These are phyloP conservation scores for Metellina segmentata DNA, from an alignment of 2,888 invertebrate species.

Conservation along the genomic window DNA sequence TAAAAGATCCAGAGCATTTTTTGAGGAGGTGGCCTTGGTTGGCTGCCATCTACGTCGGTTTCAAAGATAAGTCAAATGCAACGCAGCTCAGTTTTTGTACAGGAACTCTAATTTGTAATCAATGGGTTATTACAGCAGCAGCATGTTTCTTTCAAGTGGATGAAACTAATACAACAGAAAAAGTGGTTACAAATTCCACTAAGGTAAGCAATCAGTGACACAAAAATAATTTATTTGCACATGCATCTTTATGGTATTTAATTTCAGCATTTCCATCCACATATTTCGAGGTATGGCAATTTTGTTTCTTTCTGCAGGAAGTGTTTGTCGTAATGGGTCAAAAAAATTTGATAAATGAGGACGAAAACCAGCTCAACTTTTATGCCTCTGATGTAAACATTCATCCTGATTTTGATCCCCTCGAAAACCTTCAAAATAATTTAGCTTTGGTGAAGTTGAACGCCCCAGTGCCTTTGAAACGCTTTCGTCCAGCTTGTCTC, in stretches of 20 bases:
- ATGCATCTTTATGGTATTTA: neutral
- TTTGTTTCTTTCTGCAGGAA: slow-evolving; percentile 12
- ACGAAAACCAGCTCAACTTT: slow-evolving; percentile 54
- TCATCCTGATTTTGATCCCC: slow-evolving; percentile 40
- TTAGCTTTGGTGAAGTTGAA: slow-evolving; percentile 61
- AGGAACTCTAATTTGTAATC: slow-evolving; percentile 65
- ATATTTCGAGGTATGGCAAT: neutral
- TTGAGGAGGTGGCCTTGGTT: slow-evolving; percentile 60
- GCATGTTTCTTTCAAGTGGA: slow-evolving; percentile 38
- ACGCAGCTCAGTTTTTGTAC: slow-evolving; percentile 35
- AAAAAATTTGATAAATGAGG: slow-evolving; percentile 22
- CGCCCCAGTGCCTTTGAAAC: neutral
- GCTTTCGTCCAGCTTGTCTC: slow-evolving; percentile 60
- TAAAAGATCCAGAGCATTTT: slow-evolving; percentile 16
- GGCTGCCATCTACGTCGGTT: slow-evolving; percentile 54
- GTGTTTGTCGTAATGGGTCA: slow-evolving; percentile 65
- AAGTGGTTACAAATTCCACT: neutral
- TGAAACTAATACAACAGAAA: neutral
- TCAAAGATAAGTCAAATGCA: neutral
- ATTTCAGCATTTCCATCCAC: neutral
- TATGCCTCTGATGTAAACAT: slow-evolving; percentile 34
- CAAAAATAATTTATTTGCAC: neutral
- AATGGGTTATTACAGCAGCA: slow-evolving; percentile 67
- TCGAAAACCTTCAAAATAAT: slow-evolving; percentile 27
- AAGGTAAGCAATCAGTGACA: neutral